Evolutionary conservation across 1,140 invertebrate genomes (phyloP).

Genomic region (Armadillidium nasatum): DNA sequence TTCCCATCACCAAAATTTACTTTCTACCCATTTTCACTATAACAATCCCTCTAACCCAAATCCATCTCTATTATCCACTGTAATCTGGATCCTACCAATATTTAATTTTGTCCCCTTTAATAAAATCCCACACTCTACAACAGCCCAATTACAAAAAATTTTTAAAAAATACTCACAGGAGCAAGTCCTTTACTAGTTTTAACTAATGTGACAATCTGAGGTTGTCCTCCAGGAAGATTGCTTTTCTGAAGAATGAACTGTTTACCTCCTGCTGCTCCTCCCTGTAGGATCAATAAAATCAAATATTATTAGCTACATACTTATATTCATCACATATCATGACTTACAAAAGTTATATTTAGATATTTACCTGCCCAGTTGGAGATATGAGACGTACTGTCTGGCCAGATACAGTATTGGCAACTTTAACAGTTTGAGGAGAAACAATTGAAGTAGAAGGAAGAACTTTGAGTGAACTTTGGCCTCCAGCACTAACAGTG

Average conservation of each 20-base stretch:
- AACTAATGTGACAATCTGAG: constrained; percentile 83
- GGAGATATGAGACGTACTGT: constrained; percentile 56
- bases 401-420: constrained; percentile 50
- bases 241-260: constrained; percentile 76
- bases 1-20: too few species aligned
- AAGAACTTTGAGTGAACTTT: constrained; percentile 31
- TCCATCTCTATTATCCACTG: too few species aligned
- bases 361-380: constrained; percentile 37
- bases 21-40: too few species aligned
- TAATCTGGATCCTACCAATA: too few species aligned
- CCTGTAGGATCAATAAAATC: not conserved
- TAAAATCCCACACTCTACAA: too few species aligned
- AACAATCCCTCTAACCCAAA: too few species aligned
- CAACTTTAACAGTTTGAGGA: constrained; percentile 52
- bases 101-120: too few species aligned
- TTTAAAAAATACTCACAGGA: constrained; percentile 27
- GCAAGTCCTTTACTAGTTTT: constrained; percentile 82
- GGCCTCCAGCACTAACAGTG: constrained; percentile 41
- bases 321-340: too few species aligned
- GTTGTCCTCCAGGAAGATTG: constrained; percentile 54
- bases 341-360: too few species aligned
- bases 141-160: too few species aligned
- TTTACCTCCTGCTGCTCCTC: constrained; percentile 54
- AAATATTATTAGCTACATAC: too few species aligned
- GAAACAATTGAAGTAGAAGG: constrained; percentile 48